A percentile compares a stretch with the other conserved stretches of the same genome.
These are phyloP conservation scores for Geococcyx californianus DNA, from an alignment of 2,113 vertebrate genomes.

Conservation along the genomic window DNA sequence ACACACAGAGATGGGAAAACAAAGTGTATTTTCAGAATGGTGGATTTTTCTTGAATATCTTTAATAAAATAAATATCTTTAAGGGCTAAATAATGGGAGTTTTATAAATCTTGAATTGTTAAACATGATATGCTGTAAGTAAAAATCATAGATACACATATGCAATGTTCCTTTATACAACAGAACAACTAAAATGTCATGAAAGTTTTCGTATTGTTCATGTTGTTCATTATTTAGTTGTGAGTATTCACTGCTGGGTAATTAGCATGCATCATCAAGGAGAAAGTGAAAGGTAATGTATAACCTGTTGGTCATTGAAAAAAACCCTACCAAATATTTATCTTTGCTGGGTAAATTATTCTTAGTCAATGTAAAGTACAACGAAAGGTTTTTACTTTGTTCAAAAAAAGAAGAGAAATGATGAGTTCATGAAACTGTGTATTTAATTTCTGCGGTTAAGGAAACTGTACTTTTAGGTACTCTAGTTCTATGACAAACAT, in stretches of 20 bases:
- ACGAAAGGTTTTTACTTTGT: neutral
- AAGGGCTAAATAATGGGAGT: neutral
- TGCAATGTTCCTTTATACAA: neutral
- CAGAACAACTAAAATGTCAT: slow-evolving; percentile 7
- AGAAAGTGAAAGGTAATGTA: neutral
- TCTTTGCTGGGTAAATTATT: neutral
- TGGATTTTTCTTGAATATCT: neutral
- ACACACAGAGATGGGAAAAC: neutral
- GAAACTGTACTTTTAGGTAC: neutral
- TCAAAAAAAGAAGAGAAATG: neutral
- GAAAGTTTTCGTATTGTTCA: neutral
- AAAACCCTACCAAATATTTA: neutral
- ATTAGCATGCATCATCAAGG: neutral
- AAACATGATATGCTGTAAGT: neutral
- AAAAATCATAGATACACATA: neutral
- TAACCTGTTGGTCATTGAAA: neutral
- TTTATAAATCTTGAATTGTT: neutral
- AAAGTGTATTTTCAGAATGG: neutral
- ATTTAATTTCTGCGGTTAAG: neutral
- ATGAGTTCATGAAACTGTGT: neutral
- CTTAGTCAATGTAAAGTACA: neutral
- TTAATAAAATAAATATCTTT: neutral
- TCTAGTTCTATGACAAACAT: neutral
- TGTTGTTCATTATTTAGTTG: neutral
- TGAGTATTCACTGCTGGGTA: slow-evolving; percentile 11